A percentile compares a stretch with the other conserved stretches of the same genome.
These are phyloP conservation scores for Tridacna gigas DNA, from an alignment of 2,888 invertebrate genomes.

Conservation along the genomic window DNA sequence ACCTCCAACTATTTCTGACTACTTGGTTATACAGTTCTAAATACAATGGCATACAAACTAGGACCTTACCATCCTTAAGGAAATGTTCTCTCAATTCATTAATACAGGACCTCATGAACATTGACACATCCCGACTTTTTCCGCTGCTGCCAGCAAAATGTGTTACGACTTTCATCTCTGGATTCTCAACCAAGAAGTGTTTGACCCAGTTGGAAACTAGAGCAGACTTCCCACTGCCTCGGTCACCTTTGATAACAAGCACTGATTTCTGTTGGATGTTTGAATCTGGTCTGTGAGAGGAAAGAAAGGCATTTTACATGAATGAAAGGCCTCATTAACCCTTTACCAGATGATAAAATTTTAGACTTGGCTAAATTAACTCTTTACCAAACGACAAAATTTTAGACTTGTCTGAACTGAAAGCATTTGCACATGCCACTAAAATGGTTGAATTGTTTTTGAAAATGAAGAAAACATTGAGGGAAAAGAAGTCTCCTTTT, in stretches of 20 bases:
- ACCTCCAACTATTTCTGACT: too few species aligned
- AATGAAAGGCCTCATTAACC: too few species aligned
- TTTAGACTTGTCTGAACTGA: too few species aligned
- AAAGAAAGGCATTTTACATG: not conserved
- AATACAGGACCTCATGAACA: slow-evolving; percentile 74
- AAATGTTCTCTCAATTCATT: slow-evolving; percentile 66
- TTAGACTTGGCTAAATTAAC: too few species aligned
- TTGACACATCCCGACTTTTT: slow-evolving; percentile 74
- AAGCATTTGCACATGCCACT: too few species aligned
- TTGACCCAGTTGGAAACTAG: slow-evolving; percentile 80
- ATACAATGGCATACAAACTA: too few species aligned
- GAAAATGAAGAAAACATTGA: too few species aligned
- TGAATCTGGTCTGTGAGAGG: slow-evolving; percentile 59
- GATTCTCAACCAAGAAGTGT: slow-evolving; percentile 71
- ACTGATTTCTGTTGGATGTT: slow-evolving; percentile 69
- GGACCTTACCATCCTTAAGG: slow-evolving; percentile 58
- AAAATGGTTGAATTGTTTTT: too few species aligned
- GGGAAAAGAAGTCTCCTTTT: too few species aligned
- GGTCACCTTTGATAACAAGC: slow-evolving; percentile 77
- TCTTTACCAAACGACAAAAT: too few species aligned
- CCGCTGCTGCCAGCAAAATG: slow-evolving; percentile 78
- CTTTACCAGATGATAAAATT: not conserved
- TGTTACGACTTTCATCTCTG: slow-evolving; percentile 74
- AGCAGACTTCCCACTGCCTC: slow-evolving; percentile 82
- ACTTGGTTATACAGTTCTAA: too few species aligned